Percentiles rank a stretch among this genome's conserved stretches.
Evolutionary conservation across 2,113 vertebrate genomes (phyloP).

Genomic region (Oryctolagus cuniculus): mOryCun1.1 NC_091440.1:118148501-118149000

Average conservation of each 20-base stretch:
- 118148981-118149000: not conserved
- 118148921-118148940: not conserved
- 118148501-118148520: not conserved
- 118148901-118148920: not conserved
- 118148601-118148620: not conserved
- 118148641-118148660: not conserved
- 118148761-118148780: not conserved
- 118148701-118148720: not conserved
- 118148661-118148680: not conserved
- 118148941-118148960: not conserved
- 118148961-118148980: not conserved
- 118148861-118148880: not conserved
- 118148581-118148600: not conserved
- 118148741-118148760: not conserved
- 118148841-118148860: slow-evolving; percentile 14
- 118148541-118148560: not conserved
- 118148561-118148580: slow-evolving; percentile 5
- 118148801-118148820: not conserved
- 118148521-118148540: not conserved
- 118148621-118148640: not conserved
- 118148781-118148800: not conserved
- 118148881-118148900: slow-evolving; percentile 16
- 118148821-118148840: not conserved
- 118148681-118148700: not conserved
- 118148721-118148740: not conserved